These are phyloP conservation scores for Isurus oxyrinchus DNA, from an alignment of 2,113 vertebrate genomes.

Conservation along the genomic window DNA sequence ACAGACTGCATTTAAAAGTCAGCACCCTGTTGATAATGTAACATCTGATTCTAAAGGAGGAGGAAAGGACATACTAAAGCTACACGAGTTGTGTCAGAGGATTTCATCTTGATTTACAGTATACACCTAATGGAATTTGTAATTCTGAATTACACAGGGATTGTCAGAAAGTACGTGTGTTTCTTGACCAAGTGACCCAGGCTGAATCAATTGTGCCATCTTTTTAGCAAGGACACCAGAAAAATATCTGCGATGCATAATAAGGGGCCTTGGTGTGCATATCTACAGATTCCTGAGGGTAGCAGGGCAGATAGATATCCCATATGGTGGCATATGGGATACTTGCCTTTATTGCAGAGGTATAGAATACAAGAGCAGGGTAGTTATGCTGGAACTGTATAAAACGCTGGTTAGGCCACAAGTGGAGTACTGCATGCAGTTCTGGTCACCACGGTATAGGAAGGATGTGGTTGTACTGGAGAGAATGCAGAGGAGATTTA, in stretches of 20 bases:
- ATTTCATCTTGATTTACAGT: neutral
- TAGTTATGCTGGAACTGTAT: too few species aligned
- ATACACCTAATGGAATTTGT: neutral
- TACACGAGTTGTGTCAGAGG: neutral
- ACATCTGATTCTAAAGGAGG: neutral
- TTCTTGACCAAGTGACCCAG: neutral
- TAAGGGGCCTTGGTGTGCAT: neutral
- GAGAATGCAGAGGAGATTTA: too few species aligned
- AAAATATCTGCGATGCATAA: neutral
- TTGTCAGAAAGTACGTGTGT: neutral
- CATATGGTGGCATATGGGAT: too few species aligned
- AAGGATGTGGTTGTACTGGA: too few species aligned
- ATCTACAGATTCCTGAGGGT: too few species aligned
- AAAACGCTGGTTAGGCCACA: too few species aligned
- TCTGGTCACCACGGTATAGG: too few species aligned
- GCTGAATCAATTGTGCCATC: neutral
- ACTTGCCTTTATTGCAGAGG: too few species aligned
- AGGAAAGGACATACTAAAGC: neutral
- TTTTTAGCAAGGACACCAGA: neutral
- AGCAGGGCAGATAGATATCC: too few species aligned
- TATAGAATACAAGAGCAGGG: too few species aligned
- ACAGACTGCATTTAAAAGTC: neutral
- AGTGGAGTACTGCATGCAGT: too few species aligned
- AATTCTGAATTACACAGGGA: neutral
- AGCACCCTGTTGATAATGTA: neutral